Base-by-base conservation (phyloP, 2,797 vertebrate species). In the Chaetophractus vellerosus region DNA sequence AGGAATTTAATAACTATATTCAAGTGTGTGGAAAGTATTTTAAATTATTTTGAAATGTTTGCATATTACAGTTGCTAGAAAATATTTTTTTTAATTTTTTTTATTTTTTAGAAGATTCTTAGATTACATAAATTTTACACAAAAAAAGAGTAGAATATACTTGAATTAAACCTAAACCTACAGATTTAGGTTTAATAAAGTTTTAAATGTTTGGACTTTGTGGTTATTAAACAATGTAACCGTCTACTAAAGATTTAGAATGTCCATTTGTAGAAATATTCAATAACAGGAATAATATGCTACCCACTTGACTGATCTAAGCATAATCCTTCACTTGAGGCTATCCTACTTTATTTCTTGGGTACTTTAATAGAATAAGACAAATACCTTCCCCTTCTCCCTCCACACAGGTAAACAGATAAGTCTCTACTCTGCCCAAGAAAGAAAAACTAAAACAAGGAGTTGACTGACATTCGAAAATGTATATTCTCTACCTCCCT, bases 201-300 rank as follows among this genome's bases (percentile, higher is more conserved):
- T 78, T 85, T 2, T 41, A 69, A 85, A 63, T 45, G 45, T 45
- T 69, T 85, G 64, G 48, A 85, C 19, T 61, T 86, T 10, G 23
- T 87, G 50, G 63, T 69, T 61, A 84, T 50, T 61, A 38, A 82
- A 74, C 18, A 71, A 33, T 28, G 12, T 84, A 72, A 41, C 24
- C 26, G 48, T 69, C 63, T 94, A 12, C 59, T 63, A 90, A 90
- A 90, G 45, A 63, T 31, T 52, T 84, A 94, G 15, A 69, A 84
- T 79, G 16, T 94, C 64, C 36, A 90, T 63, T 64, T 36, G 8
- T 93, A 64, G 36, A 79, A 76, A 71, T 71, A 79, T 52, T 72
- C 63, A 45, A 90, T 50, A 72, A 52, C 57, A 64, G 64, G 55
- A 87, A 11, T 80, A 71, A 64, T 24, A 85, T n/a, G 31, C 31